Base-by-base conservation (phyloP, 1,140 invertebrate species). In the Holcopasites calliopsidis region DNA sequence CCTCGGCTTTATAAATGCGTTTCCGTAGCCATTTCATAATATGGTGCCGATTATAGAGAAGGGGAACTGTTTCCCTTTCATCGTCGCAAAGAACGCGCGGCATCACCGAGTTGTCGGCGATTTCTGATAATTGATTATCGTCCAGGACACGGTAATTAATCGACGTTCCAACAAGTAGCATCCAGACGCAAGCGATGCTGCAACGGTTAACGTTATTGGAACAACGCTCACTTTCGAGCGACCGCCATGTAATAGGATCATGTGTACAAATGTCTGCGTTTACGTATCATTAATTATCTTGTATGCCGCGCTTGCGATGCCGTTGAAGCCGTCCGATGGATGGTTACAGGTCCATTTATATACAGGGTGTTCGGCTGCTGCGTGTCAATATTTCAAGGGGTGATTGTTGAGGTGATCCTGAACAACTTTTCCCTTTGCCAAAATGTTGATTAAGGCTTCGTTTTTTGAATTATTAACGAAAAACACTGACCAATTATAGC, bases 181-280 rank as follows among this genome's bases (percentile, higher is more conserved):
- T 72, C 58, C 62, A 66, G 40, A 65, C 44, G 71, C 49, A 35
- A 7, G 44, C 38, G 57, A 31, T 40, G 69, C 55, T 40, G 42
- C 23, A 38, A 66, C 52, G n/a, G 50, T 47, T 57, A 74, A 35
- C 58, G 69, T 72, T 72, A 72, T 72, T 64, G 58, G 69, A 52
- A 31, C 58, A 49, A 28, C 58, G 58, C 47, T 72, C 69, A 72
- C 69, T 66, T 74, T 66, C 71, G 38, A 47, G 11, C 28, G 57
- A 6, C n/a, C 31, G 21, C 13, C 16, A 6, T 50, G 62, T 42
- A 55, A 55, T 66, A 33, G 60, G 38, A 33, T n/a, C 61, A 35
- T 74, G 49, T 65, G 71, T 74, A 74, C 71, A 66, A 55, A 74
- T 74, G 62, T 74, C 71, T 74, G 71, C 49, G 49, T 74, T 74